Base-by-base conservation (phyloP, 2,113 vertebrate species). In the Strigops habroptila region DNA sequence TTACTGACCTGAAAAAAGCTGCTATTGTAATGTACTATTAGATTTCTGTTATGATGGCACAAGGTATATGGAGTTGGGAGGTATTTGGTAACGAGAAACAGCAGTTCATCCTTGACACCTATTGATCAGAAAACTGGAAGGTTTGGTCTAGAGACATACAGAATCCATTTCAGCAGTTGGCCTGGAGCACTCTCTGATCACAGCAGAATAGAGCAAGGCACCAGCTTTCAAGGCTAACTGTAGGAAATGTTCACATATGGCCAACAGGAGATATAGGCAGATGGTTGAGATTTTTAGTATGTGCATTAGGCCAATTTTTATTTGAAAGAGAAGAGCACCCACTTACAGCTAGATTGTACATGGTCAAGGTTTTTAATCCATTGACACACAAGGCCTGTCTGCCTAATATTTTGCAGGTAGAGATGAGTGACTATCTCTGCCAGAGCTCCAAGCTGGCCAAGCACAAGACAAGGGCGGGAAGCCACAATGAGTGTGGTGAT, bases 181-280 rank as follows among this genome's bases (percentile, higher is more conserved):
- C 53, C 88, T 55, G 62, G 25, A 91, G 64, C 68, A 83, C 0
- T 0, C 28, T 70, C 82, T 86, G 64, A 88, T 83, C 53, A 51
- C 55, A 82, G n/a, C 59, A 77, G 52, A 93, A 37, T 5, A 28
- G 77, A 84, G 83, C 51, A 75, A 90, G 67, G 60, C 87, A 77
- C 18, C 90, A 46, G 15, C 30, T 77, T 84, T 91, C 92, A 86
- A 88, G 82, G 67, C 80, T 79, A 44, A 24, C 65, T 68, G 52
- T 76, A 96, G 82, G 82, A 94, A 94, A 90, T 53, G 53, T 76
- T 95, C 82, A 91, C 95, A 96, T 96, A 41, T 97, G 97, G 91
- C 67, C 63, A 89, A 53, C 90, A 96, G 95, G 82, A 95, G 87
- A 91, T 21, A 57, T 21, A 84, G 76, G 49, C 49, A 60, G 77